These are phyloP conservation scores for Osmoderma eremita DNA, from an alignment of 2,888 invertebrate genomes.

Conservation along the genomic window DNA sequence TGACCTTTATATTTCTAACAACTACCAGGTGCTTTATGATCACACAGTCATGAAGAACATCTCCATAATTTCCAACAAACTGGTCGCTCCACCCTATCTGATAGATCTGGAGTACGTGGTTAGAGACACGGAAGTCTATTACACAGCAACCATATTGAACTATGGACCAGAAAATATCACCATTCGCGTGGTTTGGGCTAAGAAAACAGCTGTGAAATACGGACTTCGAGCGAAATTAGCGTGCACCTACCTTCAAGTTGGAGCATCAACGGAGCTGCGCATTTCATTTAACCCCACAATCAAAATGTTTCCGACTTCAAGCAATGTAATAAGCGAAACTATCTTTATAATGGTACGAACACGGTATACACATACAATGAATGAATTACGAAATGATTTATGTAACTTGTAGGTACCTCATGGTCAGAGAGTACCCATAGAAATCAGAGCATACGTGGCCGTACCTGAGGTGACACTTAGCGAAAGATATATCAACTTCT, in stretches of 20 bases:
- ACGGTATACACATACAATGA: slow-evolving; percentile 17
- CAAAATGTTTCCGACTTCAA: slow-evolving; percentile 62
- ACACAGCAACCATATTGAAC: slow-evolving; percentile 66
- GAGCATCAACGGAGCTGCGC: slow-evolving; percentile 65
- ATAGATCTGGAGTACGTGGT: slow-evolving; percentile 70
- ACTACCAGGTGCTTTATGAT: slow-evolving; percentile 62
- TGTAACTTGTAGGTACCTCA: slow-evolving; percentile 63
- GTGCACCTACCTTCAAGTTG: slow-evolving; percentile 63
- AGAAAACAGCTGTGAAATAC: slow-evolving; percentile 47
- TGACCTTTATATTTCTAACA: slow-evolving; percentile 63
- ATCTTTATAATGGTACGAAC: slow-evolving; percentile 63
- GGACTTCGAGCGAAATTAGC: slow-evolving; percentile 55
- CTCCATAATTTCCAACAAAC: slow-evolving; percentile 40
- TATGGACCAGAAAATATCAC: slow-evolving; percentile 67
- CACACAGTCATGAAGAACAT: slow-evolving; percentile 46
- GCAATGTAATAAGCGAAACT: slow-evolving; percentile 62
- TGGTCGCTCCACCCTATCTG: slow-evolving; percentile 65
- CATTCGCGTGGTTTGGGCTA: slow-evolving; percentile 59
- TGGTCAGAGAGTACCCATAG: slow-evolving; percentile 70
- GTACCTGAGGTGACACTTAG: slow-evolving; percentile 67
- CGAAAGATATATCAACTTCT: slow-evolving; percentile 66
- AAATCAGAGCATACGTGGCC: slow-evolving; percentile 68
- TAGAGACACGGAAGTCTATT: slow-evolving; percentile 63
- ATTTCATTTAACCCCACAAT: slow-evolving; percentile 67
- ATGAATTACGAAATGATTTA: background rate